A percentile compares a stretch with the other conserved stretches of the same genome.
Evolutionary conservation across 2,888 invertebrate species (phyloP).

Genomic region (Tipula vernalis): DNA sequence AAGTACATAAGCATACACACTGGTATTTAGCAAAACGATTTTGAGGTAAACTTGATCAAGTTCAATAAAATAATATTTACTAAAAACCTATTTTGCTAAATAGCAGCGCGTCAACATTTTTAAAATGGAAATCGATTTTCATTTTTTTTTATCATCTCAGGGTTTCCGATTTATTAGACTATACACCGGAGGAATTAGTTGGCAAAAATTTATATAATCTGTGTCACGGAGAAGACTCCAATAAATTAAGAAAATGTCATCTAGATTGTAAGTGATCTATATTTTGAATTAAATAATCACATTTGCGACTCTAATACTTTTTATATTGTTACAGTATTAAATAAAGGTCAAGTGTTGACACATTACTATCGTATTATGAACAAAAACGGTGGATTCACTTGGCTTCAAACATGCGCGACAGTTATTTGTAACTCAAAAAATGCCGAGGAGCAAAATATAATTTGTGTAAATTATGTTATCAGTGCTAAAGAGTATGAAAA

Average conservation of each 20-base stretch:
- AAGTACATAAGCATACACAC: neutral
- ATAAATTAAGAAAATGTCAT: conserved; percentile 87
- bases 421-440: conserved; percentile 92
- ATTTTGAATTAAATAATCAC: conserved; percentile 13
- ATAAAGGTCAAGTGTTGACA: conserved; percentile 92
- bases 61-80: no score
- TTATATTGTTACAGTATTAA: conserved; percentile 33
- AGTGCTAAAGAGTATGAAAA: conserved; percentile 67
- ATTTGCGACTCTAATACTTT: conserved; percentile 4
- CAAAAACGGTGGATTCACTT: conserved; percentile 90
- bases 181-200: conserved; percentile 84
- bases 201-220: conserved; percentile 88
- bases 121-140: neutral
- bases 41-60: no score
- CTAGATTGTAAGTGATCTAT: conserved; percentile 72
- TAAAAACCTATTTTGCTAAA: no score
- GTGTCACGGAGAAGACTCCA: conserved; percentile 92
- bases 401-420: conserved; percentile 95
- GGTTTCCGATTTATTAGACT: conserved; percentile 85
- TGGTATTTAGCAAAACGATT: neutral
- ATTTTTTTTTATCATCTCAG: conserved; percentile 36
- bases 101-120: neutral
- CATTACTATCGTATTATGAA: conserved; percentile 95
- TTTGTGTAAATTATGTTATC: conserved; percentile 94
- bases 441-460: conserved; percentile 92